A percentile compares a stretch with the other conserved stretches of the same genome.
These are phyloP conservation scores for Drosophila mayri DNA, from an alignment of 1,140 invertebrate species.

Conservation along the genomic window DNA sequence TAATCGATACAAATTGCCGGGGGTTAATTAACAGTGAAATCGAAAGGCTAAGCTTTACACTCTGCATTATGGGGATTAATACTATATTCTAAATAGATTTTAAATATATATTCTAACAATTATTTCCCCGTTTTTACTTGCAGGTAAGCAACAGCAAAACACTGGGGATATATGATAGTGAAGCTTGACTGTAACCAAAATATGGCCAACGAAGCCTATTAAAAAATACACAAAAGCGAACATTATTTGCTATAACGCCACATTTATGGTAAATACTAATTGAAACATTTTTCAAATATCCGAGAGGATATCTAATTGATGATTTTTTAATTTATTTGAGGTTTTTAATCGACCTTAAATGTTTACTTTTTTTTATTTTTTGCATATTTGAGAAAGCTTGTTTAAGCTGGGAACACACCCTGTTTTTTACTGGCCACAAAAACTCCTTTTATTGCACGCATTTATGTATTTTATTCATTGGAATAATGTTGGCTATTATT, in stretches of 20 bases:
- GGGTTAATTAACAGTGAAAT: conserved; percentile 54
- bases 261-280: conserved; percentile 2
- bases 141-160: conserved; percentile 6
- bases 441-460: background rate
- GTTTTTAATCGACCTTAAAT: conserved; percentile 2
- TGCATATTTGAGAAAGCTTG: background rate
- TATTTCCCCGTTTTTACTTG: background rate
- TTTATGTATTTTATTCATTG: conserved; percentile 14
- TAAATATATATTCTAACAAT: background rate
- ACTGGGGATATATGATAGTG: background rate
- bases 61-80: background rate
- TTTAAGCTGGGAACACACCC: background rate
- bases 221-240: background rate
- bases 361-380: background rate
- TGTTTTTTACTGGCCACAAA: background rate
- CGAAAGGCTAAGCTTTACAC: background rate
- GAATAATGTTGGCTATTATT: background rate
- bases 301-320: background rate
- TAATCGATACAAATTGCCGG: conserved; percentile 34
- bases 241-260: background rate
- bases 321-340: background rate
- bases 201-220: background rate
- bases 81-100: background rate
- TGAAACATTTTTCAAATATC: conserved; percentile 10
- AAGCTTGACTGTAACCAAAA: conserved; percentile 2